A percentile compares a stretch with the other conserved stretches of the same genome.
Evolutionary conservation across 2,888 invertebrate genomes (phyloP).

Genomic region (Drosophila pegasa): DNA sequence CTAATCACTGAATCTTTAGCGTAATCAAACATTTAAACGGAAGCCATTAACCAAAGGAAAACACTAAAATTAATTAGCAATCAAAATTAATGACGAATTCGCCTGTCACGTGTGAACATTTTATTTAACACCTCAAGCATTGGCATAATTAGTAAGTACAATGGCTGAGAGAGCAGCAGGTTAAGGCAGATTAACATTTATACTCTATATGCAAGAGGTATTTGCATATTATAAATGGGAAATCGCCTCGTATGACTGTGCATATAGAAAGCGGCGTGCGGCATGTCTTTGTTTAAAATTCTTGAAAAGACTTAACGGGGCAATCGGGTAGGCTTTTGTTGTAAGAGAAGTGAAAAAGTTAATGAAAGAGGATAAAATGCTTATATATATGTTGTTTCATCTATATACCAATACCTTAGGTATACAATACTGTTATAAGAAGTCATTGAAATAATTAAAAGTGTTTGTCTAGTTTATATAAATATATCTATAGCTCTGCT

Average conservation of each 20-base stretch:
- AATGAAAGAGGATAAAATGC: background rate
- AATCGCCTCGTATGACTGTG: background rate
- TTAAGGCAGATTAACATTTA: background rate
- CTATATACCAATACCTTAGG: too few species aligned
- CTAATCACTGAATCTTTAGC: slow-evolving; percentile 11
- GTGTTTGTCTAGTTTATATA: background rate
- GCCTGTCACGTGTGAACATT: slow-evolving; percentile 52
- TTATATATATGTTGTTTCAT: too few species aligned
- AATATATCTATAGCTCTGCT: background rate
- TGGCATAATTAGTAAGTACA: slow-evolving; percentile 14
- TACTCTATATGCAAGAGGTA: slow-evolving; percentile 1
- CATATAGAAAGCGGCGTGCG: background rate
- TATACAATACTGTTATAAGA: too few species aligned
- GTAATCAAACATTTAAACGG: slow-evolving; percentile 15
- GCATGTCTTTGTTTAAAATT: background rate
- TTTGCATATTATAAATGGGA: slow-evolving; percentile 2
- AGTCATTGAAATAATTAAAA: background rate
- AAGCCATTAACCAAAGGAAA: background rate
- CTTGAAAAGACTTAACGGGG: background rate
- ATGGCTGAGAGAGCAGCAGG: background rate
- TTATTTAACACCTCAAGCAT: slow-evolving; percentile 27
- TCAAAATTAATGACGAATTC: slow-evolving; percentile 39
- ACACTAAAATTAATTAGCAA: slow-evolving; percentile 34
- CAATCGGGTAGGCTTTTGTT: too few species aligned
- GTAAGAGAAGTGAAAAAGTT: background rate